Conservation (phyloP, 2,797 vertebrate genomes). For the Typhlichthys eigenmanni region DNA sequence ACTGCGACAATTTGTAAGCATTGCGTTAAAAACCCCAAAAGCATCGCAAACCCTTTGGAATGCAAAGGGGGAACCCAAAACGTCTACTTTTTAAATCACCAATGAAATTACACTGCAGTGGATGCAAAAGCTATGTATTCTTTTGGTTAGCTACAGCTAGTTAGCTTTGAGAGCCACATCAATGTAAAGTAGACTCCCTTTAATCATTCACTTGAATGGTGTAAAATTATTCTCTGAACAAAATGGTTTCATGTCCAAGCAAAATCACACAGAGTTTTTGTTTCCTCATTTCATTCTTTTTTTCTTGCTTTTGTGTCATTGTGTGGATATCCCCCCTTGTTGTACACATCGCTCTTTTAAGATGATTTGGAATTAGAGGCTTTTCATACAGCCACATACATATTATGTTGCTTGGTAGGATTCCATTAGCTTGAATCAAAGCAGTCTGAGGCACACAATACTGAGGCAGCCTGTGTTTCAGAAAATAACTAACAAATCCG, state of each 20-base stretch:
- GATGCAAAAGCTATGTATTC: slow-evolving; percentile 29
- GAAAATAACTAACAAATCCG: slow-evolving; percentile 77
- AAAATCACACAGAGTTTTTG: slow-evolving; percentile 63
- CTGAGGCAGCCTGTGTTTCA: slow-evolving; percentile 70
- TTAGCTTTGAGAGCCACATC: slow-evolving; percentile 60
- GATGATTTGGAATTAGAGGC: slow-evolving; percentile 77
- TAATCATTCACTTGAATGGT: slow-evolving; percentile 63
- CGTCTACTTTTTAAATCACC: not conserved
- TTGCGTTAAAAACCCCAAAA: too few relatives aligned
- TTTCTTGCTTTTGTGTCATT: slow-evolving; percentile 47
- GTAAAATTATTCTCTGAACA: slow-evolving; percentile 59
- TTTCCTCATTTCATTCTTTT: slow-evolving; percentile 43
- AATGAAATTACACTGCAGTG: slow-evolving; percentile 7
- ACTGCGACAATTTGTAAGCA: too few relatives aligned
- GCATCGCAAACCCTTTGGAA: too few relatives aligned
- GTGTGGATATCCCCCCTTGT: slow-evolving; percentile 58
- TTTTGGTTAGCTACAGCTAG: slow-evolving; percentile 35
- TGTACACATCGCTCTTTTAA: slow-evolving; percentile 62
- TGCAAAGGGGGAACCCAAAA: too few relatives aligned
- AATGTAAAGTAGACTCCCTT: slow-evolving; percentile 57
- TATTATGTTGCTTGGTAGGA: slow-evolving; percentile 76
- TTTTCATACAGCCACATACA: slow-evolving; percentile 58
- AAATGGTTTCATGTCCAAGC: slow-evolving; percentile 66
- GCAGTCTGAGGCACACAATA: slow-evolving; percentile 71
- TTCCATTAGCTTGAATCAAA: slow-evolving; percentile 79